Conservation (phyloP, 2,888 invertebrate species). For the Drosophila phalerata region DNA sequence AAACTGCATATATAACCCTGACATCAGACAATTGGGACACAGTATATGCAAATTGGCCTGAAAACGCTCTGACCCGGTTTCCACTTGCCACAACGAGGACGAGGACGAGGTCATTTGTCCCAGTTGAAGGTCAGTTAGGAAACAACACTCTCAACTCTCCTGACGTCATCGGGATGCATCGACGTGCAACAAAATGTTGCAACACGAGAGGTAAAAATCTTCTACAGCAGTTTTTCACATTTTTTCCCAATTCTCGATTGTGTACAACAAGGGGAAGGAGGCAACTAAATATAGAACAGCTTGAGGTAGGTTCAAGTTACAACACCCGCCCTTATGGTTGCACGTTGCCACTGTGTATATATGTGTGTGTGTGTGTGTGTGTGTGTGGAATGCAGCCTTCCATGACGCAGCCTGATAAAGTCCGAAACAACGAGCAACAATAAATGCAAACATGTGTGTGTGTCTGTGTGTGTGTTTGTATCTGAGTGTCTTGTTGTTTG, state of each 20-base stretch:
- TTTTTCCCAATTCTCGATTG: constrained; percentile 11
- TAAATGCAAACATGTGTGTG: constrained; percentile 28
- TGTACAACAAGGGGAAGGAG: constrained; percentile 29
- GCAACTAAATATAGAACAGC: constrained; percentile 76
- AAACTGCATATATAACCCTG: constrained; percentile 32
- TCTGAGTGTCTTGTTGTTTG: constrained; percentile 16
- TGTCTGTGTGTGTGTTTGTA: constrained; percentile 7
- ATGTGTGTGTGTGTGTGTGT: constrained; percentile 18
- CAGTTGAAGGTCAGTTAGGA: constrained; percentile 41
- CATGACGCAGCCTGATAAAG: constrained; percentile 66
- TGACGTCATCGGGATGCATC: constrained; percentile 37
- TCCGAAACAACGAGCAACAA: constrained; percentile 25
- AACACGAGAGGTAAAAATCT: constrained; percentile 22
- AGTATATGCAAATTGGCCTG: constrained; percentile 53
- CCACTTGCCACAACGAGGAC: constrained; percentile 3
- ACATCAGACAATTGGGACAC: constrained; percentile 57
- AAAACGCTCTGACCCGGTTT: constrained; percentile 45
- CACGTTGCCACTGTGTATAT: constrained; percentile 17
- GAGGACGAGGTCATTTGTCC: constrained; percentile 26
- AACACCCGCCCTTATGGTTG: constrained; percentile 50
- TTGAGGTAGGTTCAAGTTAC: constrained; percentile 77
- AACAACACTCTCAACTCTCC: constrained; percentile 13
- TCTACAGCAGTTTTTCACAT: constrained; percentile 11
- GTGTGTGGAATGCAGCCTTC: constrained; percentile 53
- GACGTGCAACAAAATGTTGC: constrained; percentile 5